phyloP scores from a whole-genome alignment of 1,140 invertebrate genomes.

The Panagrolaimus sp. region DNA sequence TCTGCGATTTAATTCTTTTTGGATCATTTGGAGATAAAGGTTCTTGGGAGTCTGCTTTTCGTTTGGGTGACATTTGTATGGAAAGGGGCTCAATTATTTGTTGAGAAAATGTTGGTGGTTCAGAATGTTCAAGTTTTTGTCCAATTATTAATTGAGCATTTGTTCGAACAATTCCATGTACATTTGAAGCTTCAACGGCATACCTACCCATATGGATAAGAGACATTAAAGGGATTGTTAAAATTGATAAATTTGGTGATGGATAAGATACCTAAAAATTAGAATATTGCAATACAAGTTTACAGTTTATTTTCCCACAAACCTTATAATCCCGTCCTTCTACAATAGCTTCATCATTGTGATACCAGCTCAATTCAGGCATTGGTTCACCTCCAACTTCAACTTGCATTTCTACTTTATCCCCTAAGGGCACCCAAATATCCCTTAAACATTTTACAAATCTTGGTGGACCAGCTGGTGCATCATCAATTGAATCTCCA shows the following conservation, averaged over 20 bases:
- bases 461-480: slow-evolving; percentile 43
- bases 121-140: neutral
- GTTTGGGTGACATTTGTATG: slow-evolving; percentile 18
- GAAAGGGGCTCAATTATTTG: slow-evolving; percentile 27
- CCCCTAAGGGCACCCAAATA: slow-evolving; percentile 42
- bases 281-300: too few relatives aligned
- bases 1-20: slow-evolving; percentile 1
- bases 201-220: slow-evolving; percentile 41
- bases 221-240: neutral
- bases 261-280: neutral
- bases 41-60: neutral
- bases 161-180: slow-evolving; percentile 49
- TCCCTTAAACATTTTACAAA: slow-evolving; percentile 48
- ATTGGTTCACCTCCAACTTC: slow-evolving; percentile 42
- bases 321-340: neutral
- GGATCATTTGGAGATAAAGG: neutral
- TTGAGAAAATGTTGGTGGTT: slow-evolving; percentile 24
- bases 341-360: slow-evolving; percentile 33
- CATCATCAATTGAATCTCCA: slow-evolving; percentile 36
- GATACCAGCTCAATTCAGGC: slow-evolving; percentile 45
- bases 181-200: slow-evolving; percentile 42
- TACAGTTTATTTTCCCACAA: too few relatives aligned
- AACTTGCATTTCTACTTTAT: slow-evolving; percentile 36
- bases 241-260: neutral
- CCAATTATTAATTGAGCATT: slow-evolving; percentile 44